Base-by-base conservation (phyloP, 2,797 vertebrate species). In the Gambelia wislizenii region DNA sequence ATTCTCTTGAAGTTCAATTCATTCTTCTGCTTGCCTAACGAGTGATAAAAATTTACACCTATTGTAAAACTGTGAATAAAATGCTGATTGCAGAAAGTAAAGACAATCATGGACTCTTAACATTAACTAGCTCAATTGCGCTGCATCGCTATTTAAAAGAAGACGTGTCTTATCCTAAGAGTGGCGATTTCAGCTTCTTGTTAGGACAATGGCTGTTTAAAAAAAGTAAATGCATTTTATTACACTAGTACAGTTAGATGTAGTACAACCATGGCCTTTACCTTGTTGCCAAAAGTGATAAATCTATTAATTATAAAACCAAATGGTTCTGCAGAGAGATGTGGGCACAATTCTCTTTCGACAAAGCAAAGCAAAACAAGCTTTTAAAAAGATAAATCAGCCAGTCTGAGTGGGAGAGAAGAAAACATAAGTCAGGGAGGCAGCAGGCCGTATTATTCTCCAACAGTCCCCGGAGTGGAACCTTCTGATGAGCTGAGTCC, bases 51-150 rank as follows among this genome's bases (percentile, higher is more conserved):
- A 94, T 93, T 95, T 95, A 95, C 83, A 95, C 89, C 93, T 93
- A 95, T 95, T 95, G 94, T 95, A 95, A 96, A 95, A 95, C 82
- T 91, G 91, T 94, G 94, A 96, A 95, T 96, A 96, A 96, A 86
- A 95, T 92, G 49, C 93, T 95, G 94, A 96, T 95, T 95, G 95
- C 87, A 0, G 90, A 87, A 95, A 94, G 92, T 93, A 94, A 95
- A 95, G 93, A 94, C 92, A 93, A 95, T 95, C 86, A 94, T 93
- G 86, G 87, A 85, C 67, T 84, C 82, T 67, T 95, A 94, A 94
- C 87, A 88, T 86, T 93, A 95, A 96, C 88, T 83, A 95, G 91
- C 89, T 92, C 90, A 92, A 86, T 94, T 89, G 89, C 77, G 84
- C 80, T 87, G 74, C 85, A 67, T 95, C 92, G 89, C 89, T 92